Conservation (phyloP, 2,113 vertebrate species). For the Erinaceus europaeus region DNA sequence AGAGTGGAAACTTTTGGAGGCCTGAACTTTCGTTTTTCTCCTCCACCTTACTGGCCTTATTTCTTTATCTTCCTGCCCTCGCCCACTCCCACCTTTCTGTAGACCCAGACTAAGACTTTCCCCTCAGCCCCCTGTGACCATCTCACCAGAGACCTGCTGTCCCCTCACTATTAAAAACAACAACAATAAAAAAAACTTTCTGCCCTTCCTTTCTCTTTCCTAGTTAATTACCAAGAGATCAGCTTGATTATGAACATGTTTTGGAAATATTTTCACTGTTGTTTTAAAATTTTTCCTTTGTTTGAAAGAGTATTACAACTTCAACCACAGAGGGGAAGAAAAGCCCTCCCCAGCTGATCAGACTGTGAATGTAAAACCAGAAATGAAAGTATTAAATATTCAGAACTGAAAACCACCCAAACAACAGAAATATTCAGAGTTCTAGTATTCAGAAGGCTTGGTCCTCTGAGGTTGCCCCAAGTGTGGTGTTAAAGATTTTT, state of each 20-base stretch:
- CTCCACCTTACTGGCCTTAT: neutral
- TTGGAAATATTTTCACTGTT: slow-evolving; percentile 63
- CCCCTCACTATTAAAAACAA: neutral
- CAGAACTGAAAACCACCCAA: slow-evolving; percentile 23
- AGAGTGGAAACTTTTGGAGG: neutral
- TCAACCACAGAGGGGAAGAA: slow-evolving; percentile 40
- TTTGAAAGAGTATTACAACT: slow-evolving; percentile 60
- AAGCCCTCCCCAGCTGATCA: neutral
- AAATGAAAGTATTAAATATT: slow-evolving; percentile 40
- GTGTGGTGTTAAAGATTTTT: neutral
- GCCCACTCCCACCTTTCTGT: neutral
- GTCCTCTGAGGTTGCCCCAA: neutral
- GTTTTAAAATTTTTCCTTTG: slow-evolving; percentile 52
- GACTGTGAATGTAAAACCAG: slow-evolving; percentile 29
- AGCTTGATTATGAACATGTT: slow-evolving; percentile 54
- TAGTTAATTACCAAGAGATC: neutral
- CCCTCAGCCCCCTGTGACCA: neutral
- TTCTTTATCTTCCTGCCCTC: neutral
- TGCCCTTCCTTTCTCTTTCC: neutral
- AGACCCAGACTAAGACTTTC: neutral
- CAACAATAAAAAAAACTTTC: too few species aligned
- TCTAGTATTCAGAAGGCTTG: neutral
- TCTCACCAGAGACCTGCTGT: neutral
- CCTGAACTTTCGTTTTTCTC: neutral
- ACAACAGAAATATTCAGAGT: neutral